These are phyloP conservation scores for Amphiprion ocellaris DNA, from an alignment of 2,113 vertebrate genomes.

Conservation along the genomic window DNA sequence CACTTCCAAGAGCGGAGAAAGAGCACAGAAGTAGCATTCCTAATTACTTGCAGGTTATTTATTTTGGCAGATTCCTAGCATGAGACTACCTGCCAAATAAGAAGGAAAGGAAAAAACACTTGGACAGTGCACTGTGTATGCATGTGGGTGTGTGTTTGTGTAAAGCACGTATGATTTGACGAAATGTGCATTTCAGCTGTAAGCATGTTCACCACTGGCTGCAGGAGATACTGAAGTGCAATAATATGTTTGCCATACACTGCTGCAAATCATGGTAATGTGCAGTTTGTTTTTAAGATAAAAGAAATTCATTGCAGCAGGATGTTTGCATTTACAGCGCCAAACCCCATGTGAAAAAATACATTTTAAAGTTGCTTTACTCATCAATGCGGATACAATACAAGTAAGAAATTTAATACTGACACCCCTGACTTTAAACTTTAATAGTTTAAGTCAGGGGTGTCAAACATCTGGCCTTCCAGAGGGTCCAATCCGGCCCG, in stretches of 20 bases:
- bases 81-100: constrained; percentile 36
- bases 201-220: neutral
- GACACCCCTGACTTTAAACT: too few relatives aligned
- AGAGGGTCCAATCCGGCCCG: too few relatives aligned
- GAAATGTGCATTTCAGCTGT: constrained; percentile 11
- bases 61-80: constrained; percentile 37
- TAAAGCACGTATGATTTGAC: constrained; percentile 2
- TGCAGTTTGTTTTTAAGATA: neutral
- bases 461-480: too few relatives aligned
- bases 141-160: constrained; percentile 10
- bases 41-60: constrained; percentile 41
- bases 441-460: too few relatives aligned
- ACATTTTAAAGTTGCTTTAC: neutral
- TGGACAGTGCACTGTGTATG: neutral
- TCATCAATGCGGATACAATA: rapidly evolving
- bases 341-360: neutral
- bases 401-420: too few relatives aligned
- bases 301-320: neutral
- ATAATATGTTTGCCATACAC: neutral
- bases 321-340: neutral
- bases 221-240: neutral
- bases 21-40: constrained; percentile 21
- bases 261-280: neutral
- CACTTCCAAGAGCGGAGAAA: constrained; percentile 41
- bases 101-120: constrained; percentile 29